These are phyloP conservation scores for Sebastes schlegelii DNA, from an alignment of 2,113 vertebrate genomes.

Conservation along the genomic window DNA sequence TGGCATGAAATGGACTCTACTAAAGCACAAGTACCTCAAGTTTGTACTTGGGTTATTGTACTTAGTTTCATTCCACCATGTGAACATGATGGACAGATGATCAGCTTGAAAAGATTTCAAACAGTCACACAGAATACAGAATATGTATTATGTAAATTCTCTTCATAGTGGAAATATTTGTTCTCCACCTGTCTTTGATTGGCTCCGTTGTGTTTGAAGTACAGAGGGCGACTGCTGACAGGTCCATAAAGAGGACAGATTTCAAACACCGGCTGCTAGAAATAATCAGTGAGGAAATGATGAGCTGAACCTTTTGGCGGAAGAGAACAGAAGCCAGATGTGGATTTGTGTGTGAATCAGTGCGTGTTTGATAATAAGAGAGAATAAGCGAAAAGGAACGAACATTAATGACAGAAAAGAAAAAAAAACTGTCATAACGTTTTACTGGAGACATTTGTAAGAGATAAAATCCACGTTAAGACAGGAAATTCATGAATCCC, in stretches of 20 bases:
- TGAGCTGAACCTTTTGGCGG: conserved; percentile 9
- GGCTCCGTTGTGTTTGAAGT: conserved; percentile 37
- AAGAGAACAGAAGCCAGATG: conserved; percentile 7
- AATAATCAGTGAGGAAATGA: conserved; percentile 28
- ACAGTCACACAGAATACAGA: not conserved
- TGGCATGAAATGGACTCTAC: not conserved
- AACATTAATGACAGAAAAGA: not conserved
- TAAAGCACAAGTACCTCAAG: not conserved
- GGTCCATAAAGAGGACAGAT: not conserved
- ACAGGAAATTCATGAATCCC: not conserved
- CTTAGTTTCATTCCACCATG: not conserved
- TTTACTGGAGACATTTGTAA: conserved; percentile 30
- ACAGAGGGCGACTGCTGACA: conserved; percentile 8
- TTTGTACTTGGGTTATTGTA: not conserved
- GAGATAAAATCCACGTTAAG: conserved; percentile 44
- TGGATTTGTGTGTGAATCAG: conserved; percentile 3
- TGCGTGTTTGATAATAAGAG: conserved; percentile 16
- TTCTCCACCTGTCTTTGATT: conserved; percentile 2
- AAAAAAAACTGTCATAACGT: not conserved
- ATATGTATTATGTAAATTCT: not conserved
- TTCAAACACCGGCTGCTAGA: conserved; percentile 19
- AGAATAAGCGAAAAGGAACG: conserved; percentile 2
- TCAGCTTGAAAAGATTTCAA: not conserved
- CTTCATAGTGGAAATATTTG: not conserved
- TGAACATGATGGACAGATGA: not conserved